phyloP scores from a whole-genome alignment of 2,113 vertebrate species.

The Cynoglossus semilaevis region DNA sequence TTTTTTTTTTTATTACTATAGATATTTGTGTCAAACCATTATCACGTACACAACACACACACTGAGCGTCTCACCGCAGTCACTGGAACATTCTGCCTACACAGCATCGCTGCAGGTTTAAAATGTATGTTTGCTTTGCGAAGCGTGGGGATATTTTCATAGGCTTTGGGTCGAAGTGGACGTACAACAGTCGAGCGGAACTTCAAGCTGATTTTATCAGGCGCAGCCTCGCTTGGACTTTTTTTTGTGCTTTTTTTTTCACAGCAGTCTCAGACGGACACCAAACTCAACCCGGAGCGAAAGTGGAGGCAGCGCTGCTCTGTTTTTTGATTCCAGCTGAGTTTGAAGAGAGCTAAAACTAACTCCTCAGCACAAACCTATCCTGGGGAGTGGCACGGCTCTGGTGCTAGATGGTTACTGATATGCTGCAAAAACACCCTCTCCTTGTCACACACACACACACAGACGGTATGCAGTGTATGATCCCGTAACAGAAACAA shows the following conservation, averaged over 20 bases:
- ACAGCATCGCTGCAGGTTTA: not conserved
- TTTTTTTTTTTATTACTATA: too few relatives aligned
- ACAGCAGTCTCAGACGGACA: constrained; percentile 28
- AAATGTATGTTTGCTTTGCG: not conserved
- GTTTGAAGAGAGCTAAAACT: constrained; percentile 29
- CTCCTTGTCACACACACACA: constrained; percentile 20
- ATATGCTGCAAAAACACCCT: constrained; percentile 42
- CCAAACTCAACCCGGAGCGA: constrained; percentile 17
- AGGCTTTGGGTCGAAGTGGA: constrained; percentile 12
- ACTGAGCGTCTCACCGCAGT: not conserved
- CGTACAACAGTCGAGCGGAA: constrained; percentile 18
- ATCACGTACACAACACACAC: not conserved
- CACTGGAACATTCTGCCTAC: not conserved
- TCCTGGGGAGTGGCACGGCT: constrained; percentile 38
- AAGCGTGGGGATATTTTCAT: constrained; percentile 5
- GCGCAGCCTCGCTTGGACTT: constrained; percentile 2
- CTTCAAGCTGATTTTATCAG: constrained; percentile 36
- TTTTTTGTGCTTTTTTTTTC: constrained; percentile 26
- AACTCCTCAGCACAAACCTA: constrained; percentile 36
- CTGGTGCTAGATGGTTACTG: constrained; percentile 43
- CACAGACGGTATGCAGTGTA: constrained; percentile 15
- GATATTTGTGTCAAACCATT: too few relatives aligned
- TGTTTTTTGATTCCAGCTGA: constrained; percentile 60
- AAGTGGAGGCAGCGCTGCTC: constrained; percentile 27
- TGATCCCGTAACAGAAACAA: constrained; percentile 56